Percentiles rank a stretch among this genome's conserved stretches.
These are phyloP conservation scores for Eleutherodactylus coqui DNA, from an alignment of 2,797 vertebrate species.

Conservation along the genomic window DNA sequence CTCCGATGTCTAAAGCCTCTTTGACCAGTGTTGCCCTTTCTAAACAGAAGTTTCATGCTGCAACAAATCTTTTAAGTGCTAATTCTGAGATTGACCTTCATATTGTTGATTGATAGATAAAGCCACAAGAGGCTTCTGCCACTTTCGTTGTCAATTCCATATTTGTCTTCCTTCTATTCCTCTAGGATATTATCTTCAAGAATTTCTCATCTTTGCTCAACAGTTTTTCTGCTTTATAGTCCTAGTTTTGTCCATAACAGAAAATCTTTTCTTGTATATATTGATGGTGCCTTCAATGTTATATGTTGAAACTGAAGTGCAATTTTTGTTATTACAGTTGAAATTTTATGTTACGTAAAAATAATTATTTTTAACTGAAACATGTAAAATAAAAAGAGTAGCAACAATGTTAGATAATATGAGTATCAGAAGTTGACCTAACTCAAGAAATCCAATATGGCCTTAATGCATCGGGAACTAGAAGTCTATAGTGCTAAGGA, in stretches of 20 bases:
- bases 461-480: too few relatives aligned
- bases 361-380: background rate
- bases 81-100: slow-evolving; percentile 50
- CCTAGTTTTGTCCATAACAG: slow-evolving; percentile 37
- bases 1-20: background rate
- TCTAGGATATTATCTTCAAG: slow-evolving; percentile 57
- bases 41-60: slow-evolving; percentile 3
- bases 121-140: slow-evolving; percentile 43
- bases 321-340: background rate
- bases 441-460: too few relatives aligned
- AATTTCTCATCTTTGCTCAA: slow-evolving; percentile 52
- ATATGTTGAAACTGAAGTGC: background rate
- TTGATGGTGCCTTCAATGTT: background rate
- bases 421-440: too few relatives aligned
- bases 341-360: background rate
- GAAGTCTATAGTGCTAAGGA: too few relatives aligned
- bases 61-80: slow-evolving; percentile 45
- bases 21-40: slow-evolving; percentile 26
- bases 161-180: slow-evolving; percentile 44
- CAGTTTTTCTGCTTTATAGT: slow-evolving; percentile 39
- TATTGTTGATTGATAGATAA: slow-evolving; percentile 50
- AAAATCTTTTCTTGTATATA: slow-evolving; percentile 14
- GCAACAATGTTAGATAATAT: too few relatives aligned
- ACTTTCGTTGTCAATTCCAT: slow-evolving; percentile 37
- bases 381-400: background rate